phyloP scores from a whole-genome alignment of 1,140 invertebrate species.

The Bicyclus anynana region DNA sequence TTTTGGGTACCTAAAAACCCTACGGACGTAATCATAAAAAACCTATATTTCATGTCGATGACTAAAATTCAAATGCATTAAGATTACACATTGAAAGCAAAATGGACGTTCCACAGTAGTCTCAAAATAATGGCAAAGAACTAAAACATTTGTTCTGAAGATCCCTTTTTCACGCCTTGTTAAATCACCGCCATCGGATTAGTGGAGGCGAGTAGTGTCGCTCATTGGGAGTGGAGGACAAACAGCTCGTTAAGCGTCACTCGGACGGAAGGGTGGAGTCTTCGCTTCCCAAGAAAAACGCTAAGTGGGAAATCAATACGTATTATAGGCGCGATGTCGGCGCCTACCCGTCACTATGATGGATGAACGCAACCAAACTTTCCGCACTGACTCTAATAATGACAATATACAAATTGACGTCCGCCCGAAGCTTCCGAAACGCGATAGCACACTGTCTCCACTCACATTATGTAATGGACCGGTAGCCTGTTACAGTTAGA shows the following conservation, averaged over 20 bases:
- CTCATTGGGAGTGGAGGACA: conserved; percentile 60
- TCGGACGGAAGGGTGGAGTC: conserved; percentile 69
- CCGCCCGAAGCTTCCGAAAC: conserved; percentile 67
- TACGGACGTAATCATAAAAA: too few relatives aligned
- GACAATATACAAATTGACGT: conserved; percentile 77
- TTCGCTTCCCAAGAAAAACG: conserved; percentile 70
- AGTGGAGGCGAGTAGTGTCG: conserved; percentile 24
- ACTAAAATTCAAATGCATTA: too few relatives aligned
- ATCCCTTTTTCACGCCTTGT: conserved; percentile 9
- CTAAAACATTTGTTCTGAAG: background rate
- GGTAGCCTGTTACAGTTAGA: too few relatives aligned
- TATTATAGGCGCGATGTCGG: conserved; percentile 73
- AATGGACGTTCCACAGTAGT: background rate
- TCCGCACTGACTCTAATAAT: conserved; percentile 69
- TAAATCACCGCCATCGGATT: conserved; percentile 24
- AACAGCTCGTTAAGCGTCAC: conserved; percentile 70
- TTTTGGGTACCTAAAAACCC: too few relatives aligned
- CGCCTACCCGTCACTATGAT: conserved; percentile 68
- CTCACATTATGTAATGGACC: conserved; percentile 72
- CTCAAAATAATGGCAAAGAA: background rate
- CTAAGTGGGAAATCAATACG: conserved; percentile 77
- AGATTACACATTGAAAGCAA: too few relatives aligned
- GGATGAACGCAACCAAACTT: conserved; percentile 71
- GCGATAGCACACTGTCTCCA: conserved; percentile 64
- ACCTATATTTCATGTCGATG: too few relatives aligned